Evolutionary conservation across 1,140 invertebrate species (phyloP), one percentile per base, ranked within the genome.

Genomic region (Drosophila truncata): DNA sequence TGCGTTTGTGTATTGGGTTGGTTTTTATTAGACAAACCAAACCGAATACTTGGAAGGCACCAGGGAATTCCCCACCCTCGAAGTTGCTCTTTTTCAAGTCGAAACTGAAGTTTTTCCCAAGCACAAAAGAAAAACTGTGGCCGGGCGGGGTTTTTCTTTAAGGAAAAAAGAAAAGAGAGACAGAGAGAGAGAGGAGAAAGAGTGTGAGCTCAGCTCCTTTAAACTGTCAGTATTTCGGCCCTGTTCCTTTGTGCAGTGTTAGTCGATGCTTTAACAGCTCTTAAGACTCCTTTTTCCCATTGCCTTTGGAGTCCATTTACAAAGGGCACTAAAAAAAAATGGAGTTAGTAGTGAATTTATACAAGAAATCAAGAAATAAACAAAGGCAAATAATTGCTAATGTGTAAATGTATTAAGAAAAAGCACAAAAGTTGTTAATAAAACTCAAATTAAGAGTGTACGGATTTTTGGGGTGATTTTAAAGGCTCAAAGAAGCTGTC

Each of bases 1-100:
- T 80, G 85, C 80, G 73, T 78, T 78, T 88, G 84, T 75, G 84
- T 78, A 88, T 87, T 87, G 72, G 84, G 77, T 80, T 64, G 58
- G 78, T 60, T 82, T 82, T 86, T 78, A 66, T 74, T 78, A 61
- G 84, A 78, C 50, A 60, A 82, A 76, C 62, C 65, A 60, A 82
- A 76, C 62, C 65, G 63, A 49, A 60, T 33, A 49, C 55, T 41
- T 2, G 27, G 31, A 35, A 23, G 31, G 42, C n/a, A 29, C 37
- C 13, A 20, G 62, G 62, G 66, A 42, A 49, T 59, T 23, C 29
- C 44, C 29, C 5, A 25, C 37, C 63, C 64, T 14, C 2, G 20
- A 70, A 49, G 42, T 70, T 70, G 66, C 62, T 60, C 44, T 72
- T 59, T 71, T 72, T 35, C 20, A 33, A 75, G 61, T 39, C 35